Percentiles rank a stretch among this genome's conserved stretches.
Conservation (phyloP, 2,797 vertebrate genomes). For the Vireo griseus region DNA sequence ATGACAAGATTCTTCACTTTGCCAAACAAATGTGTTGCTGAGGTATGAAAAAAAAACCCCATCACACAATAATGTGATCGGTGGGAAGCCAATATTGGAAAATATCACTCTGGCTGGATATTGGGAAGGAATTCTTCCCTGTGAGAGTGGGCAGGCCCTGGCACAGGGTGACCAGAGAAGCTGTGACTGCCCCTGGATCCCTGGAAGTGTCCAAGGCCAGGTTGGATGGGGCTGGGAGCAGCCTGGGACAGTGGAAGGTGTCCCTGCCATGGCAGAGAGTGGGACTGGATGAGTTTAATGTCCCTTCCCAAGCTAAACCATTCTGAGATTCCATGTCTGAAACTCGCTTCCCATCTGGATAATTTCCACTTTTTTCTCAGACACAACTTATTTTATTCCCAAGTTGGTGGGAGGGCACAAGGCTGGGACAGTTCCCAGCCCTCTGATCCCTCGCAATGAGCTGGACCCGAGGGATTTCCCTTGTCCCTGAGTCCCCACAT, state of each 20-base stretch:
- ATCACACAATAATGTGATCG: background rate
- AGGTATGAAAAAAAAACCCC: background rate
- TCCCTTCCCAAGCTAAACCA: background rate
- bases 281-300: accelerated
- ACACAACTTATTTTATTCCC: background rate
- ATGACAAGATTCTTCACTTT: background rate
- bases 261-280: background rate
- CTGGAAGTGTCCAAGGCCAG: background rate
- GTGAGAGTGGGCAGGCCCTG: background rate
- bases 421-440: background rate
- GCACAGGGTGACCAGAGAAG: background rate
- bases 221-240: accelerated
- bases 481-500: background rate
- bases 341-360: background rate
- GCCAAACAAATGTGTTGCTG: background rate
- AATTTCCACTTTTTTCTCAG: background rate
- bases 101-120: background rate
- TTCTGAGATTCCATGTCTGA: background rate
- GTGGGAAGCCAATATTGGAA: background rate
- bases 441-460: background rate
- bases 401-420: background rate
- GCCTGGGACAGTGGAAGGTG: accelerated
- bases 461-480: background rate
- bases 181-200: background rate
- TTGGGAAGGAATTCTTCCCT: background rate